phyloP scores from a whole-genome alignment of 64 coral and sea anemone genomes.

The Stylophora pistillata region DNA sequence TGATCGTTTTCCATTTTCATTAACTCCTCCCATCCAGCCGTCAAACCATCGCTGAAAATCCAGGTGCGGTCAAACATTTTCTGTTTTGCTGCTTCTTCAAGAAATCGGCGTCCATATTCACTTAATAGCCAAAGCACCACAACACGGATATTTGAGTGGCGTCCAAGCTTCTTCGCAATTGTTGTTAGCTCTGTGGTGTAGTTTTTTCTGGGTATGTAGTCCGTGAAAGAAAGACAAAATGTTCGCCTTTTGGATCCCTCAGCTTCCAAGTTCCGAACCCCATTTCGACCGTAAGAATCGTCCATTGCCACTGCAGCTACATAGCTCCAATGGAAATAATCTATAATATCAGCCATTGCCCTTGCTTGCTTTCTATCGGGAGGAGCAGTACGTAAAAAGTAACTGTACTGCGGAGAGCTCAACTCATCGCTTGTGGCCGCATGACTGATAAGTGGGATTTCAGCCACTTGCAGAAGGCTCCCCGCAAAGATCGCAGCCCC shows the following conservation, averaged over 20 bases:
- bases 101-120: not conserved
- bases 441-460: slow-evolving; percentile 29
- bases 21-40: not conserved
- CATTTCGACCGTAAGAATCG: slow-evolving; percentile 55
- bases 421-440: slow-evolving; percentile 61
- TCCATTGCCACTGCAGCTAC: slow-evolving; percentile 56
- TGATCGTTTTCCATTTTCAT: not conserved
- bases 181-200: slow-evolving; percentile 8
- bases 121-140: slow-evolving; percentile 20
- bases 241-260: slow-evolving; percentile 39
- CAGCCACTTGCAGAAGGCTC: slow-evolving; percentile 20
- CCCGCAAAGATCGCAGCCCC: slow-evolving; percentile 17
- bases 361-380: slow-evolving; percentile 51
- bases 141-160: not conserved
- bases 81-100: slow-evolving; percentile 20
- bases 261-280: slow-evolving; percentile 13
- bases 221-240: slow-evolving; percentile 47
- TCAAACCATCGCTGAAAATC: slow-evolving; percentile 30
- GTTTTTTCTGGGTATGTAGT: slow-evolving; percentile 29
- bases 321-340: slow-evolving; percentile 58
- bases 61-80: slow-evolving; percentile 34
- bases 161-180: not conserved
- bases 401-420: slow-evolving; percentile 29
- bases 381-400: slow-evolving; percentile 51
- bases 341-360: slow-evolving; percentile 61